These are phyloP conservation scores for Ahaetulla prasina DNA, from an alignment of 2,113 vertebrate genomes.

Conservation along the genomic window DNA sequence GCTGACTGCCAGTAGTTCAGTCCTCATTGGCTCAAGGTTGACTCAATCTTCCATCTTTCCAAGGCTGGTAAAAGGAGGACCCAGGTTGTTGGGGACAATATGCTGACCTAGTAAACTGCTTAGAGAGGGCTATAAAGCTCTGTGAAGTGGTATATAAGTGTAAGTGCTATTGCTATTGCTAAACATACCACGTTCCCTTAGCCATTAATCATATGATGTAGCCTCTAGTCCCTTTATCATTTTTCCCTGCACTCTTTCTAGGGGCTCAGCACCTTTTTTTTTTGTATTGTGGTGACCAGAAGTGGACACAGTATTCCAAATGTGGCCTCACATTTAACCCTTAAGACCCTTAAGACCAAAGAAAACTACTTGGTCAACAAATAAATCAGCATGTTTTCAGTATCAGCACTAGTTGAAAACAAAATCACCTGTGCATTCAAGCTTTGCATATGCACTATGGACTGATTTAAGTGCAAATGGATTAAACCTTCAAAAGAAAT, in stretches of 20 bases:
- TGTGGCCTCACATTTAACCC: neutral
- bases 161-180: neutral
- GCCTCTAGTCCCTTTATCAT: neutral
- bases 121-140: no score
- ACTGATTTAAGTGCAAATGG: neutral
- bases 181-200: neutral
- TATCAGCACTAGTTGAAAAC: neutral
- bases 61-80: no score
- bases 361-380: neutral
- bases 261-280: neutral
- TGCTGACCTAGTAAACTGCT: no score
- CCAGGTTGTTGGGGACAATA: no score
- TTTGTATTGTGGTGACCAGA: neutral
- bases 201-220: neutral
- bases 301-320: neutral
- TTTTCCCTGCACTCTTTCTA: neutral
- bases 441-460: neutral
- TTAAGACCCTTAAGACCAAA: neutral
- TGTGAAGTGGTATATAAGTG: no score
- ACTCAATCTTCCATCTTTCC: no score
- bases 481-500: neutral
- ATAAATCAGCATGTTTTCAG: neutral
- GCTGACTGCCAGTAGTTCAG: no score
- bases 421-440: neutral
- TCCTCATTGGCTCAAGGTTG: no score